Conservation (phyloP, 2,888 invertebrate species). For the Boloria selene region DNA sequence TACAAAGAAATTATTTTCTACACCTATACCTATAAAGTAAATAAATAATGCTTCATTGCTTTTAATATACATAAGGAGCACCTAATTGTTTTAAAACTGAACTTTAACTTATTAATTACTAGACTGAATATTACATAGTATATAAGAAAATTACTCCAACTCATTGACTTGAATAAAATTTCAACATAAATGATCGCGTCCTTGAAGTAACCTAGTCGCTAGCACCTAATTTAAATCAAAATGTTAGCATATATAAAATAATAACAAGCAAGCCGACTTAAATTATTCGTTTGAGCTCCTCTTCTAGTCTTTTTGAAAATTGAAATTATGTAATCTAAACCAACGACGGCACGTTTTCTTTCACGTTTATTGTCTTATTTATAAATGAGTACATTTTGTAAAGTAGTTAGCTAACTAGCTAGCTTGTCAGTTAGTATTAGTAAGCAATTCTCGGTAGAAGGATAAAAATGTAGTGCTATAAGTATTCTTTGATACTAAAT, state of each 20-base stretch:
- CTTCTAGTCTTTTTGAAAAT: not conserved
- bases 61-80: not conserved
- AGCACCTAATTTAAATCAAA: constrained; percentile 23
- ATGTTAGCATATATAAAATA: not conserved
- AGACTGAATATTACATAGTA: constrained; percentile 30
- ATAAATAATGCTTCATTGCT: not conserved
- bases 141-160: constrained; percentile 36
- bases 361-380: too few species aligned
- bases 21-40: too few species aligned
- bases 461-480: too few species aligned
- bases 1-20: too few species aligned
- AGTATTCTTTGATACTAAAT: too few species aligned
- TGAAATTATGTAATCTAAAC: too few species aligned
- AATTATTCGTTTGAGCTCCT: not conserved
- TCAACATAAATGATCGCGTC: constrained; percentile 30
- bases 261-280: not conserved
- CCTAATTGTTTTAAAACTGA: constrained; percentile 13
- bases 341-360: too few species aligned
- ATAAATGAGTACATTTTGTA: too few species aligned
- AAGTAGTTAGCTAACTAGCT: too few species aligned
- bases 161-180: constrained; percentile 41
- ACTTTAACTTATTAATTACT: constrained; percentile 20
- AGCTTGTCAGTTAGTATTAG: too few species aligned
- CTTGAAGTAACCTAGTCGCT: constrained; percentile 25
- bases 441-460: too few species aligned